phyloP scores from a whole-genome alignment of 2,888 invertebrate genomes.

The Tigriopus californicus region DNA sequence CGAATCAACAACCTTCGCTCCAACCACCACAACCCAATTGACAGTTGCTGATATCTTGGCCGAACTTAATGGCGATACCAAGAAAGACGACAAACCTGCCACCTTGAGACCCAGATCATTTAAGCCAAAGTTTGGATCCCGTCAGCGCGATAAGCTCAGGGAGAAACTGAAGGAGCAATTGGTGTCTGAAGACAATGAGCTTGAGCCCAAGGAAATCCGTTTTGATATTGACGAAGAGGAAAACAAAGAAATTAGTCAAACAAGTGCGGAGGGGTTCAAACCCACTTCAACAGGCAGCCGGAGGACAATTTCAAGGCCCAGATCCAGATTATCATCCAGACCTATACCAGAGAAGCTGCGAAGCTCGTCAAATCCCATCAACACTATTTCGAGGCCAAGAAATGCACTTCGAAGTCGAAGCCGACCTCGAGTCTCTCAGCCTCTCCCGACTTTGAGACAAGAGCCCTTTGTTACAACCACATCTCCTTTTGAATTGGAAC shows the following conservation, averaged over 20 bases:
- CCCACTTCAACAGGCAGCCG: neutral
- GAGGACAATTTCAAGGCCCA: neutral
- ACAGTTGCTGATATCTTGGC: conserved; percentile 6
- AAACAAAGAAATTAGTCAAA: neutral
- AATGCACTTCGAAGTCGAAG: no score
- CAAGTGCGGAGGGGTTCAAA: neutral
- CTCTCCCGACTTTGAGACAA: no score
- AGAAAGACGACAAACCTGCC: neutral
- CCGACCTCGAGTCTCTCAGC: no score
- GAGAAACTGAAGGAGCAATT: conserved; percentile 1
- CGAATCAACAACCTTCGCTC: conserved; percentile 1
- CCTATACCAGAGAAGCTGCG: neutral
- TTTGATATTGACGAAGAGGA: neutral
- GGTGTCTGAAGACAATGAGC: neutral
- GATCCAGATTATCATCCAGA: neutral
- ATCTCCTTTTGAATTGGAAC: no score
- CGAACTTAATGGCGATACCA: neutral
- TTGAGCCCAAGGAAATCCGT: neutral
- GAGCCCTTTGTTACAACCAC: no score
- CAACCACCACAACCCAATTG: conserved; percentile 2
- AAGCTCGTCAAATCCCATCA: no score
- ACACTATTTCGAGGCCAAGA: no score
- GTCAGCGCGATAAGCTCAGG: conserved; percentile 6
- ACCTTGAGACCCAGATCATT: neutral
- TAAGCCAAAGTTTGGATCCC: conserved; percentile 9